These are phyloP conservation scores for Macropis europaea DNA, from an alignment of 2,888 invertebrate species.

Conservation along the genomic window DNA sequence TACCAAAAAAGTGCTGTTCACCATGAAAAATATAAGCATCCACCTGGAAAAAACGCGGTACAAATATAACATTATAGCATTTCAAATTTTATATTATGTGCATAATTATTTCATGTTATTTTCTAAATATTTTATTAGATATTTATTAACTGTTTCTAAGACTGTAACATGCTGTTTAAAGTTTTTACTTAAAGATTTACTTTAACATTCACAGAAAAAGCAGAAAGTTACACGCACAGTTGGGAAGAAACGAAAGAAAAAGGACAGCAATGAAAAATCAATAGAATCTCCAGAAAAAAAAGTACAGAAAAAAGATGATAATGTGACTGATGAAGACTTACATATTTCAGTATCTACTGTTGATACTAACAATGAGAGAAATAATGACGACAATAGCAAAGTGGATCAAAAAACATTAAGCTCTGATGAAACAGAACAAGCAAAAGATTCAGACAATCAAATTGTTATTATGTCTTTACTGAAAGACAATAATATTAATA, in stretches of 20 bases:
- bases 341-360: conserved; percentile 28
- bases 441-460: background rate
- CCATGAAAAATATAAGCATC: conserved; percentile 88
- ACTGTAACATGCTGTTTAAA: background rate
- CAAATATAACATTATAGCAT: background rate
- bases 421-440: background rate
- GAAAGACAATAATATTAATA: background rate
- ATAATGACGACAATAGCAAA: background rate
- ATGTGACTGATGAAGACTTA: background rate
- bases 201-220: conserved; percentile 23
- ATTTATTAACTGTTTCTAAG: background rate
- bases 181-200: background rate
- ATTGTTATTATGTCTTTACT: conserved; percentile 8
- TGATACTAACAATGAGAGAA: background rate
- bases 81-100: background rate
- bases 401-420: background rate
- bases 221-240: conserved; percentile 14
- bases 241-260: conserved; percentile 37
- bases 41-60: conserved; percentile 78
- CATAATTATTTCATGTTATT: background rate
- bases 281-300: conserved; percentile 22
- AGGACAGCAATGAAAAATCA: background rate
- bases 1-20: conserved; percentile 91
- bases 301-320: conserved; percentile 3
- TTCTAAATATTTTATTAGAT: background rate